Base-by-base conservation (phyloP, 2,888 invertebrate species). In the Harpalus rufipes region DNA sequence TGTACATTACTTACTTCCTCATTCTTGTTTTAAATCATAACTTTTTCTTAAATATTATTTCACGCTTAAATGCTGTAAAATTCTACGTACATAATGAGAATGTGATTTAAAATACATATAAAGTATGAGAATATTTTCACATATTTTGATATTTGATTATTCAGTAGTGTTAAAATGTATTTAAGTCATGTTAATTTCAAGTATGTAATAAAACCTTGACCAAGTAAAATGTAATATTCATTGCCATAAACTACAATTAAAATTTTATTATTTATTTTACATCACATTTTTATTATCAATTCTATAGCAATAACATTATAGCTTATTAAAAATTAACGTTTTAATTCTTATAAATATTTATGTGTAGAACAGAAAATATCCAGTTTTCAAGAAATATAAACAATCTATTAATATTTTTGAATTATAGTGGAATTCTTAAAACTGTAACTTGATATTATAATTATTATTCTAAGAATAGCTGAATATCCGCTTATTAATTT, bases 401-500 rank as follows among this genome's bases (percentile, higher is more conserved):
- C 39, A 68, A 68, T 8, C 8, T 39, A 68, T 1, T 39, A 68
- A 68, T 32, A 0, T 16, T 39, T 39, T 39, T 39, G 0, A 68
- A 41, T 68, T 39, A 39, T 32, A 68, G n/a, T n/a, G 41, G 14
- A 63, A 25, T 41, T 68, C 10, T 68, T 41, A 3, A 41, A 39
- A 14, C 14, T 68, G 41, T 41, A 68, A 41, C 12, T 68, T 68
- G 25, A 63, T 63, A 63, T 32, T 25, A 25, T 25, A n/a, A n/a
- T n/a, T 63, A 63, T 32, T 4, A 32, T 32, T 32, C 32, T 25
- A 18, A 61, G 16, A 32, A 18, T 65, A 65, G 14, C 41, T 74
- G 18, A 51, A 18, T 76, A 76, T 76, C 76, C 76, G 76, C 25
- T 56, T 76, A 51, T 76, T 51, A 76, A 51, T 39, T 18, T n/a